Base-by-base conservation (phyloP, 2,797 vertebrate species). In the Artibeus jamaicensis region DNA sequence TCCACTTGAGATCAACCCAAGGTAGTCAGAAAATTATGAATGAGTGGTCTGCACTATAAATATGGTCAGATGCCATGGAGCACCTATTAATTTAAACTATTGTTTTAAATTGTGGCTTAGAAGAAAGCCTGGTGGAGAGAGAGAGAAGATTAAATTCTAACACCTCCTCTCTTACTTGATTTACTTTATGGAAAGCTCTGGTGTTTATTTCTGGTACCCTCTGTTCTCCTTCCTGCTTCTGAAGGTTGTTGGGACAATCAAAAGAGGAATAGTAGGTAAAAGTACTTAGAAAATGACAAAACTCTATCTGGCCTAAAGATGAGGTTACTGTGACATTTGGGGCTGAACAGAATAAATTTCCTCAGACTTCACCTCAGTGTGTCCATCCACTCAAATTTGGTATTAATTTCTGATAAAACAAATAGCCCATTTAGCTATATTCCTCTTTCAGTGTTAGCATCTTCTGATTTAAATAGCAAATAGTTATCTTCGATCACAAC, bases 281-380 rank as follows among this genome's bases (percentile, higher is more conserved):
- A 37, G 44, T 62, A 39, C 70, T 87, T 92, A 86, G 73, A 96
- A 87, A 89, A 37, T 73, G 16, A 88, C 65, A 93, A 53, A 32
- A 21, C n/a, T 86, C 10, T 16, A 6, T 70, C 6, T 11, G 37
- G 9, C 24, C 79, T 37, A 34, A 46, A 73, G 12, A 18, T 46
- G 70, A 86, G 24, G 65, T 14, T 44, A 50, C 55, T 74, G 29
- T 42, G 34, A 26, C 92, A 32, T 71, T 67, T 26, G 29, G 21
- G 76, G 32, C 67, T 55, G 59, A 50, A 32, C 91, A 48, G 24
- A 82, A 55, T 19, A 21, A 21, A 5, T 44, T 48, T 97, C 59
- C 22, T 65, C 26, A 44, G 48, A 12, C 16, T 82, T 94, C 3
- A 1, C 46, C 16, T 8, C 1, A 4, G 0, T 19, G 29, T 39